Evolutionary conservation across 35 echinoderm and acorn worm species (phyloP), one percentile per base, ranked within the genome.

Genomic region (Lytechinus variegatus): DNA sequence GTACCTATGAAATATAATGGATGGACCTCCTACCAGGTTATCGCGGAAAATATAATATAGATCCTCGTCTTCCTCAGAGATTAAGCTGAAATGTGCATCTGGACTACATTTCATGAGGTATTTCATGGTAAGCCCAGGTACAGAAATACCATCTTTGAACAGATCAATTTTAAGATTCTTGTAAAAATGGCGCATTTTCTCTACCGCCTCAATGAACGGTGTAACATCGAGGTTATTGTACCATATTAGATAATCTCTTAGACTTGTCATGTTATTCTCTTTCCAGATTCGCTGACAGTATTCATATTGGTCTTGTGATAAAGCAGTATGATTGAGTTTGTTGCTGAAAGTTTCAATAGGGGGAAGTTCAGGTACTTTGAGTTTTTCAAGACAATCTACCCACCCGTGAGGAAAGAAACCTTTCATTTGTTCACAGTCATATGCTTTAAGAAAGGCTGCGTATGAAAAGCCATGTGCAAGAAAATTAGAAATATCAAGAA

Each of bases 31-130:
- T 54, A 96, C 87, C n/a, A 95, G 60, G 27, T 95, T 96, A 14
- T 92, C n/a, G 16, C 87, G 55, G 0, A 96, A 91, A 2, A 71
- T 97, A 61, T 97, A 97, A n/a, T 95, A 96, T 0, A 95, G 79
- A 27, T 97, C 97, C 86, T 96, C 96, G 97, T 97, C 86, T 28
- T 58, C 72, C 6, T 97, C 92, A 8, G 94, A 89, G 28, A 97
- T 94, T 1, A 97, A 10, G 9, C 28, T 54, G 52, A 97, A 97
- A 28, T 53, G 86, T 0, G 52, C 95, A 21, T 94, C 93, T 61
- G 92, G 93, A 16, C 86, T 54, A 16, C 86, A 72, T 19, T 94
- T 95, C 86, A 95, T 87, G 28, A 96, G 33, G 13, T 97, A 95
- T 28, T 87, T 33, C 27, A 96, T 19, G 86, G 94, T 95, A 14